phyloP scores from a whole-genome alignment of 37 sponge, comb jelly and placozoan species.

The Tethya wilhelma region DNA sequence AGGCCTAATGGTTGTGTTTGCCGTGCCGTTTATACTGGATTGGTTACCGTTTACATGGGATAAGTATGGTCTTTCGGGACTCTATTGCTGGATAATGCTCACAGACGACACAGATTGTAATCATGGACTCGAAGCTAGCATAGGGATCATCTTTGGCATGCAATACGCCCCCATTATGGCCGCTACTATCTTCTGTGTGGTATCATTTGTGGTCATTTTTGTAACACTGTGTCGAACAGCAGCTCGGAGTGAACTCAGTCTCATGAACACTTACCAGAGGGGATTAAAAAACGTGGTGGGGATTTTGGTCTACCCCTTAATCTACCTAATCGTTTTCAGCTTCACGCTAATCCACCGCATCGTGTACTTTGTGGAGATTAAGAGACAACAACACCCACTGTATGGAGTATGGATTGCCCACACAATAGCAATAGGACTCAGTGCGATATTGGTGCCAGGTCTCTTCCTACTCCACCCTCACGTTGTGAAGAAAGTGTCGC shows the following conservation, averaged over 20 bases:
- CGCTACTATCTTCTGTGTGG: neutral
- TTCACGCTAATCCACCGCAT: conserved; percentile 1
- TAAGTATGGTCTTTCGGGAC: conserved; percentile 27
- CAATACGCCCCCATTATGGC: neutral
- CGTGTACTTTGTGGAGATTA: neutral
- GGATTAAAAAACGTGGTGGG: neutral
- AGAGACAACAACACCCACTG: neutral
- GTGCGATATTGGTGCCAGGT: neutral
- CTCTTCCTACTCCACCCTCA: neutral
- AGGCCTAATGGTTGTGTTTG: neutral
- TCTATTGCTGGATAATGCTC: conserved; percentile 23
- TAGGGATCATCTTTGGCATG: neutral
- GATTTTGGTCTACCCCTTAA: neutral
- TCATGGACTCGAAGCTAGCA: neutral
- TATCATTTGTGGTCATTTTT: neutral
- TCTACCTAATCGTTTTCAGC: neutral
- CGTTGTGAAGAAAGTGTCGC: too few species aligned
- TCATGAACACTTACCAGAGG: neutral
- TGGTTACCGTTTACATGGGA: conserved; percentile 17
- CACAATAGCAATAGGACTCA: neutral
- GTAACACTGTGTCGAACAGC: neutral
- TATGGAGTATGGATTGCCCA: neutral
- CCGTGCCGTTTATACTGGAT: neutral
- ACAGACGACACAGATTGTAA: neutral
- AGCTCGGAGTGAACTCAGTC: neutral